Base-by-base conservation (phyloP, 2,113 vertebrate genomes). In the Meleagris gallopavo region DNA sequence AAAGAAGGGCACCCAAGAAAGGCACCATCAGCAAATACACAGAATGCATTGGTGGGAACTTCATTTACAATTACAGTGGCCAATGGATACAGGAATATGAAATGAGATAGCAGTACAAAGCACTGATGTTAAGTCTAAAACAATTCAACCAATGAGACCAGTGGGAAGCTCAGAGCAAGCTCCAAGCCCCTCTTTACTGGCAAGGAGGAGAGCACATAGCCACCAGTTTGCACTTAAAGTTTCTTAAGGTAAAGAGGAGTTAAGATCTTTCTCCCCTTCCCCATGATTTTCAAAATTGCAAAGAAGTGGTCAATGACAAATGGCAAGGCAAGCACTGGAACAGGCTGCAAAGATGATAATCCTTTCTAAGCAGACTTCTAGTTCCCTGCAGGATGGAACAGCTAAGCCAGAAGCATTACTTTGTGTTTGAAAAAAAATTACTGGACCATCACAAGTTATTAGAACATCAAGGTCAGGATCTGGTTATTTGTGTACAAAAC, bases 71-170 rank as follows among this genome's bases (percentile, higher is more conserved):
- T 6, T 46, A 14, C 6, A 57, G 73, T 8, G 8, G 30, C 11
- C 64, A 89, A 34, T 14, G 58, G 27, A 27, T 20, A 6, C 34
- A 65, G 54, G 34, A 73, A 55, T 46, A 36, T 27, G 30, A 61
- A 36, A 38, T 7, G 22, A 15, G 10, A 15, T 38, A 73, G 25
- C 38, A 10, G 2, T 19, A 38, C 11, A 19, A 58, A 89, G 13
- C 19, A 57, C 25, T 1, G 3, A 2, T 11, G 32, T n/a, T n/a
- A n/a, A 6, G 21, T 22, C 30, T 43, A 48, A 54, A 79, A 20
- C 32, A 50, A 13, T 9, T 41, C 14, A 43, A 43, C 7, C 7
- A 43, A 9, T 0, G 0, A 46, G 13, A 4, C 40, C 52, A 34
- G 41, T 41, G 22, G 3, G 5, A 17, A 72, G 14, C 41, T 48